These are phyloP conservation scores for Hippocampus abdominalis DNA, from an alignment of 2,113 vertebrate species.

Conservation along the genomic window DNA sequence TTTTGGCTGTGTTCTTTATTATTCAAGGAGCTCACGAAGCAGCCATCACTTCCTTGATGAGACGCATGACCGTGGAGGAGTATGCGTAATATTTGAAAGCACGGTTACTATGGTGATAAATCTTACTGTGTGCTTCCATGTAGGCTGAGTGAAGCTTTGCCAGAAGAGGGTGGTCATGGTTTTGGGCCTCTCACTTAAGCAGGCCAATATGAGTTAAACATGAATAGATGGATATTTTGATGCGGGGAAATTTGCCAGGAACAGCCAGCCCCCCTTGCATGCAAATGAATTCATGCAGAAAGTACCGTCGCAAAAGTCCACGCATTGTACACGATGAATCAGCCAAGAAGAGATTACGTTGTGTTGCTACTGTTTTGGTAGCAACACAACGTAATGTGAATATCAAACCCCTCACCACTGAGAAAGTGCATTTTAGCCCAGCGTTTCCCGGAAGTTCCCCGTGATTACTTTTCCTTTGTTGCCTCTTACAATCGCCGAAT, in stretches of 20 bases:
- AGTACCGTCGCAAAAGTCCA: too few relatives aligned
- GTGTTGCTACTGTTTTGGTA: too few relatives aligned
- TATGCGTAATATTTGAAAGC: constrained; percentile 47
- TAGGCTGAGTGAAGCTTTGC: constrained; percentile 17
- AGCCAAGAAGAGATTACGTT: too few relatives aligned
- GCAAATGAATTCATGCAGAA: too few relatives aligned
- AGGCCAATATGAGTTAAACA: constrained; percentile 13
- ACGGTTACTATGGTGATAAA: constrained; percentile 57
- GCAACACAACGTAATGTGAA: constrained; percentile 11
- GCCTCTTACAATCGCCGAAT: constrained; percentile 58
- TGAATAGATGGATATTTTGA: neutral
- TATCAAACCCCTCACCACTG: constrained; percentile 38
- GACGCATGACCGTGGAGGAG: constrained; percentile 50
- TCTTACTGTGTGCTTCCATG: constrained; percentile 34
- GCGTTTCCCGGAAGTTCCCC: constrained; percentile 60
- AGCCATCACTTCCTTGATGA: constrained; percentile 43
- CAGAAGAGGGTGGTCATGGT: constrained; percentile 11
- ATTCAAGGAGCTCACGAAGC: constrained; percentile 33
- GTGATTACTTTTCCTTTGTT: constrained; percentile 69
- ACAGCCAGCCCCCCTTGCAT: too few relatives aligned
- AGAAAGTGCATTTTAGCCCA: constrained; percentile 45
- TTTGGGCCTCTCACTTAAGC: constrained; percentile 7
- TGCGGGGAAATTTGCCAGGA: neutral
- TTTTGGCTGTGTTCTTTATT: constrained; percentile 48
- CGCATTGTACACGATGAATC: too few relatives aligned